Conservation (phyloP, 2,888 invertebrate genomes). For the Tetragonula carbonaria region DNA sequence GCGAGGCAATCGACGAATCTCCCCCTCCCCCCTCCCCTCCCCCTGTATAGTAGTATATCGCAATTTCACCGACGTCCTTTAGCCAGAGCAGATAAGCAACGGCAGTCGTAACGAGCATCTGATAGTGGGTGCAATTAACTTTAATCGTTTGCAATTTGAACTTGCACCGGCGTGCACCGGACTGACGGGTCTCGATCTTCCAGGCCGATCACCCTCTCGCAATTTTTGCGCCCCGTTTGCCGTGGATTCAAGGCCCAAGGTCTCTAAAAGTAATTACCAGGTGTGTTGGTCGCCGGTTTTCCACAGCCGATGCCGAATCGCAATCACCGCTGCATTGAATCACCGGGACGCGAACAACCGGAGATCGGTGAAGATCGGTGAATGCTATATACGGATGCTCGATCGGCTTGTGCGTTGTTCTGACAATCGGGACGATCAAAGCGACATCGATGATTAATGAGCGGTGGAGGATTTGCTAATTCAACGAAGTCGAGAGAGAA, state of each 20-base stretch:
- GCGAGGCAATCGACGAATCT: conserved; percentile 17
- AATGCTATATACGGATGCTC: conserved; percentile 45
- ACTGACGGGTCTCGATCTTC: conserved; percentile 24
- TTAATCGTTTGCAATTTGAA: conserved; percentile 69
- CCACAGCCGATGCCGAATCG: conserved; percentile 48
- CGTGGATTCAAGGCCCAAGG: conserved; percentile 59
- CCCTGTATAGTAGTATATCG: too few species aligned
- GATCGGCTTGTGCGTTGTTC: conserved; percentile 26
- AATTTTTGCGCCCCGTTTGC: conserved; percentile 59
- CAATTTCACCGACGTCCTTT: conserved; percentile 43
- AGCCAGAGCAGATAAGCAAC: conserved; percentile 48
- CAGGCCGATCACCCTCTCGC: conserved; percentile 20
- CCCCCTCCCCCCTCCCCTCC: neutral
- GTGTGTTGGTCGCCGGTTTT: conserved; percentile 18
- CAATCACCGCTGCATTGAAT: conserved; percentile 50
- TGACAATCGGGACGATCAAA: conserved; percentile 54
- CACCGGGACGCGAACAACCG: conserved; percentile 19
- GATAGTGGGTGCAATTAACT: conserved; percentile 69
- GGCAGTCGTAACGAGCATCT: conserved; percentile 58
- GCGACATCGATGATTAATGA: conserved; percentile 47
- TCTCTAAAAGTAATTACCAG: conserved; percentile 67
- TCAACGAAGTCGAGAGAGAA: conserved; percentile 10
- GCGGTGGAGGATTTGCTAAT: conserved; percentile 13
- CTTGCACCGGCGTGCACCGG: neutral
- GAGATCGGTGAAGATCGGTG: conserved; percentile 6